phyloP scores from a whole-genome alignment of 37 sponge, comb jelly and placozoan genomes.

The Bolinopsis microptera region DNA sequence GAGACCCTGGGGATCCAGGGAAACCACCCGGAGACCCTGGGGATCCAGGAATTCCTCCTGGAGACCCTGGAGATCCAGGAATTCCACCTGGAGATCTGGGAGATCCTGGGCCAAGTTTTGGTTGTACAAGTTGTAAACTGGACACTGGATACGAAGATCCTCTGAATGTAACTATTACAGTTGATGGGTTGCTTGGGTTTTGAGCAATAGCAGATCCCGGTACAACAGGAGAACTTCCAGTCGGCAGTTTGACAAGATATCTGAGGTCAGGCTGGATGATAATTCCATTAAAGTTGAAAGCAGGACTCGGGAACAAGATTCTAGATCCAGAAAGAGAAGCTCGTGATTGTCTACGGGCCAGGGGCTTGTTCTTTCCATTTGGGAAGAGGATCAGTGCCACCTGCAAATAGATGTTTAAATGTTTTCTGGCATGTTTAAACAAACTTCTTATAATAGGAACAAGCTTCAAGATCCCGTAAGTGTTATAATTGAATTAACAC shows the following conservation, averaged over 20 bases:
- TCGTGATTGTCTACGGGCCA: not conserved
- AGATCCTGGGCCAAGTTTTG: not conserved
- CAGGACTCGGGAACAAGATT: constrained; percentile 6
- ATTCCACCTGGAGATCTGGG: not conserved
- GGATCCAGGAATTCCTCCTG: not conserved
- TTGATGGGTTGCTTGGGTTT: constrained; percentile 6
- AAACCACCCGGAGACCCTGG: not conserved
- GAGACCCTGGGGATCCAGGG: not conserved
- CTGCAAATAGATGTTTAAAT: not conserved
- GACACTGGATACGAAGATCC: constrained; percentile 10
- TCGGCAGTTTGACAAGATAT: not conserved
- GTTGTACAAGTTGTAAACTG: not conserved
- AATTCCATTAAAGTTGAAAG: not conserved
- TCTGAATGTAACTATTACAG: not conserved
- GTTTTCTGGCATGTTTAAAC: too few species aligned
- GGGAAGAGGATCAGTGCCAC: constrained; percentile 19
- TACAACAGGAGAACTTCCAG: not conserved
- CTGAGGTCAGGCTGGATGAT: not conserved
- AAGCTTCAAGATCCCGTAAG: too few species aligned
- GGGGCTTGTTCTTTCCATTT: not conserved
- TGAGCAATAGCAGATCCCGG: constrained; percentile 33
- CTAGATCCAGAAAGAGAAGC: not conserved
- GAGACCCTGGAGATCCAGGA: not conserved
- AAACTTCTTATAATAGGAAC: too few species aligned
- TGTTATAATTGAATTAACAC: too few species aligned